Conservation (phyloP, 2,113 vertebrate genomes). For the Hypocryptadius cinnamomeus region DNA sequence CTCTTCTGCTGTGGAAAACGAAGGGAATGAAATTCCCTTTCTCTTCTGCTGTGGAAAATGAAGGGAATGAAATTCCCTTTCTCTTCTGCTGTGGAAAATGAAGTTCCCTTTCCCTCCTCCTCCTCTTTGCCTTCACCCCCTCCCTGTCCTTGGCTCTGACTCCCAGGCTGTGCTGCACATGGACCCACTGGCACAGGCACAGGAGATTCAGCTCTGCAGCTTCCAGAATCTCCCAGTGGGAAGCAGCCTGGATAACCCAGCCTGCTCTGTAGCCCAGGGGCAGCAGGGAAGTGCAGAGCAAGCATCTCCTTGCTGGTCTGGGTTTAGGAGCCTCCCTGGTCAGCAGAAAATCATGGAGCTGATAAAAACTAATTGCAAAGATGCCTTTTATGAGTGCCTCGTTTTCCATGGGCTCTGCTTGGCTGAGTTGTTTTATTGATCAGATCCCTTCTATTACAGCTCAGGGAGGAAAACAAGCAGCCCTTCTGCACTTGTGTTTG, state of each 20-base stretch:
- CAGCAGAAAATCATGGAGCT: background rate
- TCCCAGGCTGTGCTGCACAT: background rate
- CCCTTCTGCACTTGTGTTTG: background rate
- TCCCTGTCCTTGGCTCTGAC: background rate
- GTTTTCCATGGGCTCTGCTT: background rate
- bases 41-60: too few species aligned
- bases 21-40: too few species aligned
- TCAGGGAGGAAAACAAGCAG: background rate
- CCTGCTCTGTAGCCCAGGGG: background rate
- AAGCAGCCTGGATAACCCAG: background rate
- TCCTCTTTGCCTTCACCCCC: background rate
- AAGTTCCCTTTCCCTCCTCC: background rate
- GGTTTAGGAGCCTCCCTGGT: background rate
- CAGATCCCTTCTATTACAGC: background rate
- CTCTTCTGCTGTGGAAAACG: background rate
- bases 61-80: too few species aligned
- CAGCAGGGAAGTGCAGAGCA: background rate
- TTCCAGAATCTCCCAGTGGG: background rate
- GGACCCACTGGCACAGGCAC: too few species aligned
- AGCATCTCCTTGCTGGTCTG: background rate
- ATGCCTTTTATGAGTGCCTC: background rate
- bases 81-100: background rate
- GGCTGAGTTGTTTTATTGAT: background rate
- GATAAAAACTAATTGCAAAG: background rate
- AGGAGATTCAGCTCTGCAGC: background rate